These are phyloP conservation scores for Dynastes hyllus DNA, from an alignment of 2,888 invertebrate species.

Conservation along the genomic window DNA sequence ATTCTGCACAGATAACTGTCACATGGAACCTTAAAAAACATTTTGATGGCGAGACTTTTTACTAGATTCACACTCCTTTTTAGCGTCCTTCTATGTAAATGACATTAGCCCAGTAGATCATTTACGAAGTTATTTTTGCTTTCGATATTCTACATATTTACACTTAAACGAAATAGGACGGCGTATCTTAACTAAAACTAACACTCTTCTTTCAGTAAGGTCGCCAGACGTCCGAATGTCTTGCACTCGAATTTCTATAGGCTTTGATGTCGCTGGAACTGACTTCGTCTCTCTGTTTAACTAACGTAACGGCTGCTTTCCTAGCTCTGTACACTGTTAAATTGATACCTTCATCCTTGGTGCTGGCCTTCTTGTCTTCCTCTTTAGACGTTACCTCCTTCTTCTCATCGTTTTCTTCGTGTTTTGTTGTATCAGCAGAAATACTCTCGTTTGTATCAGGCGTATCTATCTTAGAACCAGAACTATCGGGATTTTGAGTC, in stretches of 20 bases:
- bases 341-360: constrained; percentile 66
- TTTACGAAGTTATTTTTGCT: background rate
- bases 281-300: constrained; percentile 69
- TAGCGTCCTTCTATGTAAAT: no score
- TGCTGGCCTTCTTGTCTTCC: constrained; percentile 29
- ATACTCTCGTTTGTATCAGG: constrained; percentile 58
- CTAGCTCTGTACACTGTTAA: constrained; percentile 65
- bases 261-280: constrained; percentile 68
- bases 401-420: constrained; percentile 47
- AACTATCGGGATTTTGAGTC: constrained; percentile 61
- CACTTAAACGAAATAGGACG: constrained; percentile 29
- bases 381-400: constrained; percentile 25
- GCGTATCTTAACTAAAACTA: constrained; percentile 28
- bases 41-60: background rate
- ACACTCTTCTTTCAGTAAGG: constrained; percentile 75
- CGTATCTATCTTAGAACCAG: constrained; percentile 61
- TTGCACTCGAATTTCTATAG: constrained; percentile 69
- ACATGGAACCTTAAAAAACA: no score
- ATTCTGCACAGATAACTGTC: no score
- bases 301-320: constrained; percentile 68
- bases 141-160: constrained; percentile 7
- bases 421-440: constrained; percentile 43
- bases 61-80: no score
- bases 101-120: no score
- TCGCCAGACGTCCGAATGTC: constrained; percentile 84